A percentile compares a stretch with the other conserved stretches of the same genome.
phyloP scores from a whole-genome alignment of 2,797 vertebrate genomes.

The Neosilurus mollespiculum region DNA sequence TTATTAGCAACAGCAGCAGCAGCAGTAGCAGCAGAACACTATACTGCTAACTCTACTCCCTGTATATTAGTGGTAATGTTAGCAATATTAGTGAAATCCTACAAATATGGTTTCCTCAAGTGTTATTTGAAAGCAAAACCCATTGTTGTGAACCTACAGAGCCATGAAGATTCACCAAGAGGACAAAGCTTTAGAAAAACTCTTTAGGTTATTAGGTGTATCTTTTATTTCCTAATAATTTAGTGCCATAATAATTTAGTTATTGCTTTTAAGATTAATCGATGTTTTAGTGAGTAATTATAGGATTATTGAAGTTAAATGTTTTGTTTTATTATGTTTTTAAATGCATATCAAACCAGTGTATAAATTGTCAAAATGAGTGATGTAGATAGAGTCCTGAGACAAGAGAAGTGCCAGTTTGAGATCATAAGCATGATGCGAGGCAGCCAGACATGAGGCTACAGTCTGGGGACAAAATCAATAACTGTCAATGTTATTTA shows the following conservation, averaged over 20 bases:
- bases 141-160: background rate
- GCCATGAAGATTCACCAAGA: too few species aligned
- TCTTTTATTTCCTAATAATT: background rate
- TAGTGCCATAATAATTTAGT: background rate
- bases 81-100: background rate
- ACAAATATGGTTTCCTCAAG: background rate
- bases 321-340: background rate
- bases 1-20: too few species aligned
- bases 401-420: background rate
- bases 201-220: background rate
- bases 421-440: background rate
- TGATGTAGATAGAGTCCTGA: background rate
- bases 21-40: too few species aligned
- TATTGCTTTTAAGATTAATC: background rate
- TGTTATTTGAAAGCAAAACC: background rate
- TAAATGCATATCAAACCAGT: background rate
- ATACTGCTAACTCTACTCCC: too few species aligned
- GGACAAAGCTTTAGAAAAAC: background rate
- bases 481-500: constrained; percentile 14
- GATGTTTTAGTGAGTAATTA: background rate
- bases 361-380: background rate
- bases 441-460: constrained; percentile 5
- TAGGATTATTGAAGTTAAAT: background rate
- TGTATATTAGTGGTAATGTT: too few species aligned
- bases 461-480: constrained; percentile 15